phyloP scores from a whole-genome alignment of 2,797 vertebrate genomes.

The Cichlasoma orientale region DNA sequence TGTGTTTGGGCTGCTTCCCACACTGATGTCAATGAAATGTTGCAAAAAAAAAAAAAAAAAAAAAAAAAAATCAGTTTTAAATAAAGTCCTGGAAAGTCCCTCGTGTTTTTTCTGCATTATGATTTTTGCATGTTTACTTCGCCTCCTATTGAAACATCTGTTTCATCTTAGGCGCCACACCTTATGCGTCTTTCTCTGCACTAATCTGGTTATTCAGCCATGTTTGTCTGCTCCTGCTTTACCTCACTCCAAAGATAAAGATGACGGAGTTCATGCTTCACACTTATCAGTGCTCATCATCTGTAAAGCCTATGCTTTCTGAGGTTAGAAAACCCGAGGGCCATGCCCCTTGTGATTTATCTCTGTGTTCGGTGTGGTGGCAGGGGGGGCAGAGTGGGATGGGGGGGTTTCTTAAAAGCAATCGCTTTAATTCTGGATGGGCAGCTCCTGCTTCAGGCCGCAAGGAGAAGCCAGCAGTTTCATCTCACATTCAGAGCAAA shows the following conservation, averaged over 20 bases:
- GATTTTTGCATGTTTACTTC: not conserved
- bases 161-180: constrained; percentile 24
- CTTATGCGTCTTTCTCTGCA: constrained; percentile 5
- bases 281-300: constrained; percentile 46
- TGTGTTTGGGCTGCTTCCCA: constrained; percentile 42
- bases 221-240: constrained; percentile 25
- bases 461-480: constrained; percentile 12
- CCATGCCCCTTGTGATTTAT: constrained; percentile 45
- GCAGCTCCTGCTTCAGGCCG: constrained; percentile 15
- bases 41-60: not conserved
- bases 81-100: constrained; percentile 41
- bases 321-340: constrained; percentile 15
- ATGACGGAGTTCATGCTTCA: constrained; percentile 45
- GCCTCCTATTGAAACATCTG: constrained; percentile 20
- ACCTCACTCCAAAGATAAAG: constrained; percentile 39
- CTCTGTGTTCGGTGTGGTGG: constrained; percentile 5
- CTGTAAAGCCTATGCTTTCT: constrained; percentile 35
- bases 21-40: constrained; percentile 30
- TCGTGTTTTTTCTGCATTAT: constrained; percentile 4
- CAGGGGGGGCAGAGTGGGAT: not conserved
- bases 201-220: constrained; percentile 39
- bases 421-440: constrained; percentile 45
- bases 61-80: constrained; percentile 14
- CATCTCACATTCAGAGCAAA: constrained; percentile 38
- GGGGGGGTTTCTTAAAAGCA: constrained; percentile 17